These are phyloP conservation scores for Cinclus mexicanus DNA, from an alignment of 2,113 vertebrate species.

Conservation along the genomic window DNA sequence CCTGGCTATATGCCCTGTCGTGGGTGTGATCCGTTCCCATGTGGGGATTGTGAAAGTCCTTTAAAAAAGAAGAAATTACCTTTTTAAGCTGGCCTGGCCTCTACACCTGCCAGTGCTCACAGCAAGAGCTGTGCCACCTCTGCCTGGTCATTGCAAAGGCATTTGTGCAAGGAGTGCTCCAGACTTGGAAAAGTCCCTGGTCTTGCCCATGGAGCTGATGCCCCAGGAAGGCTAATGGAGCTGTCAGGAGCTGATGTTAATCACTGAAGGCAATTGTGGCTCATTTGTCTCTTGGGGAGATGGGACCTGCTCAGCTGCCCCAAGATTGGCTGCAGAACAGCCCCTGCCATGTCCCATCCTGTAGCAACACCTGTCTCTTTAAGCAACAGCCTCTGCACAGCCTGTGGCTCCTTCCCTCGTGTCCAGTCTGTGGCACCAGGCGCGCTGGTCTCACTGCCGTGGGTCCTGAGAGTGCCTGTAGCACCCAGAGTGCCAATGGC, in stretches of 20 bases:
- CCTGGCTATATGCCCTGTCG: background rate
- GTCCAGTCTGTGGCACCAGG: background rate
- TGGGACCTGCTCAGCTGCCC: background rate
- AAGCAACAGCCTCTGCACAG: background rate
- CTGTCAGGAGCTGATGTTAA: background rate
- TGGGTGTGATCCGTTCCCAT: background rate
- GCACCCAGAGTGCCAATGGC: fast-evolving
- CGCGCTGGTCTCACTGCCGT: fast-evolving
- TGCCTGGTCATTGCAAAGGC: background rate
- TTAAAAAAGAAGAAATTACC: background rate
- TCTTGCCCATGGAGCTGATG: background rate
- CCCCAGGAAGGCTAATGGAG: background rate
- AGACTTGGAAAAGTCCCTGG: background rate
- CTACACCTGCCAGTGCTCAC: background rate
- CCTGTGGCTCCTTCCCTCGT: background rate
- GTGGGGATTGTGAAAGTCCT: background rate
- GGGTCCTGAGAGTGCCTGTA: background rate
- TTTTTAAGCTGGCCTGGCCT: background rate
- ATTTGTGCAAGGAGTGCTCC: background rate
- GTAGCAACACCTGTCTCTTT: background rate
- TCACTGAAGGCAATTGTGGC: background rate
- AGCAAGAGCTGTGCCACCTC: background rate
- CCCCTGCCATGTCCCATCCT: background rate
- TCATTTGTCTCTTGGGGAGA: background rate
- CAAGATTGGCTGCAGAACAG: background rate